Conservation (phyloP, 2,113 vertebrate species). For the Romanogobio albipinnatus region DNA sequence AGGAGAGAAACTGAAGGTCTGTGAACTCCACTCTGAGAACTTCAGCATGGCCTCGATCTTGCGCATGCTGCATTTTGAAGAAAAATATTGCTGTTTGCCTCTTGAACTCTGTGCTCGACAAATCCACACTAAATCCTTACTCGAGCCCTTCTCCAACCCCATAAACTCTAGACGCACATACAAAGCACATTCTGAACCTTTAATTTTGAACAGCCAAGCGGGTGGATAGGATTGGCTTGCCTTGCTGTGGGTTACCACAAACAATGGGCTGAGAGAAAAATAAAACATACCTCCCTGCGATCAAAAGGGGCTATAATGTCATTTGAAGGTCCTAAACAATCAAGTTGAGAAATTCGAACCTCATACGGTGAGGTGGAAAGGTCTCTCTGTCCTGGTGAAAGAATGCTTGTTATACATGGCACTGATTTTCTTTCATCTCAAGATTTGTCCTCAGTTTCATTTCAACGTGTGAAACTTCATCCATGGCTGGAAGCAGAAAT, state of each 20-base stretch:
- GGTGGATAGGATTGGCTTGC: conserved; percentile 2
- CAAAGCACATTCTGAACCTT: conserved; percentile 38
- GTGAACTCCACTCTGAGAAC: conserved; percentile 65
- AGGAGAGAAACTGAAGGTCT: conserved; percentile 67
- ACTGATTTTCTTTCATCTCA: conserved; percentile 33
- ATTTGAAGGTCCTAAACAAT: conserved; percentile 15
- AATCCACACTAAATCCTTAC: conserved; percentile 40
- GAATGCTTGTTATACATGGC: conserved; percentile 36
- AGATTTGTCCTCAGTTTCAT: conserved; percentile 29
- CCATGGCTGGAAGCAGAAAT: conserved; percentile 65
- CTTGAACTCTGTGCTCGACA: conserved; percentile 23
- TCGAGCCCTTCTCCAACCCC: conserved; percentile 22
- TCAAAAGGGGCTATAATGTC: not conserved
- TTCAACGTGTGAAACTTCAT: not conserved
- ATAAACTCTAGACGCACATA: conserved; percentile 20
- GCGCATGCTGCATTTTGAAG: conserved; percentile 47
- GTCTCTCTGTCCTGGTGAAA: not conserved
- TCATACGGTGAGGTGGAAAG: conserved; percentile 10
- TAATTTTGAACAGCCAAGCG: conserved; percentile 15
- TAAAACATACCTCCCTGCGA: not conserved
- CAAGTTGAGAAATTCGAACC: not conserved
- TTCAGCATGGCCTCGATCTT: conserved; percentile 8
- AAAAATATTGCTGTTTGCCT: conserved; percentile 28
- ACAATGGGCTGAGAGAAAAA: conserved; percentile 3
- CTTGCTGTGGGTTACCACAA: conserved; percentile 27